A percentile compares a stretch with the other conserved stretches of the same genome.
These are phyloP conservation scores for Phoenoteleia sp. DNA, from an alignment of 2,888 invertebrate genomes.

Conservation along the genomic window DNA sequence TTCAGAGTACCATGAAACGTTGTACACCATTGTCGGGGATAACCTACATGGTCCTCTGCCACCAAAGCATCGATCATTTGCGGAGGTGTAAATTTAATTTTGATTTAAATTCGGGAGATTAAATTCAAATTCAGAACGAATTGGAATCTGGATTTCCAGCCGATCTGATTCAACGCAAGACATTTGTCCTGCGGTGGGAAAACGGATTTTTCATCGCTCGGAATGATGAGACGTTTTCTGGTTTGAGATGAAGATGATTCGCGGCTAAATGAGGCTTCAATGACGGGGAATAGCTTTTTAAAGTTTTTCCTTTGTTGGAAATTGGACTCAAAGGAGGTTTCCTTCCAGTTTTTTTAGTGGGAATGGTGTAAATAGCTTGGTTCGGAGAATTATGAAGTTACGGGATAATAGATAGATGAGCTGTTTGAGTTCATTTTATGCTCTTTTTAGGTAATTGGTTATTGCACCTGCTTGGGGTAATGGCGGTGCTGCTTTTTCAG, in stretches of 20 bases:
- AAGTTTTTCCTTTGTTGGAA: neutral
- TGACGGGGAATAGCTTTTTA: conserved; percentile 32
- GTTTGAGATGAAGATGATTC: neutral
- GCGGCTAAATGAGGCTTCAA: conserved; percentile 36
- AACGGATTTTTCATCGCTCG: too few relatives aligned
- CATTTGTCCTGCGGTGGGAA: too few relatives aligned
- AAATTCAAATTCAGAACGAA: too few relatives aligned
- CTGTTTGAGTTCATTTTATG: conserved; percentile 53
- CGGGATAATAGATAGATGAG: conserved; percentile 38
- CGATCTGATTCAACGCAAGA: neutral
- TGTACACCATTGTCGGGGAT: too few relatives aligned
- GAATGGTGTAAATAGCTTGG: neutral
- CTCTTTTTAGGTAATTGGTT: conserved; percentile 45
- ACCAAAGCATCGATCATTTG: too few relatives aligned
- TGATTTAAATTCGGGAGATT: too few relatives aligned
- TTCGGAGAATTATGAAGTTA: conserved; percentile 43
- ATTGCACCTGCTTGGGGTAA: conserved; percentile 49
- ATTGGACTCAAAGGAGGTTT: conserved; percentile 6
- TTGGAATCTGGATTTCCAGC: too few relatives aligned
- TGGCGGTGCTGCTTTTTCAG: conserved; percentile 9
- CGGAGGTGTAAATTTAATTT: neutral
- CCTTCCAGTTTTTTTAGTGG: neutral
- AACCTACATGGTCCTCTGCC: too few relatives aligned
- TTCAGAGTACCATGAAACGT: conserved; percentile 36
- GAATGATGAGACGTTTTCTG: too few relatives aligned